Base-by-base conservation (phyloP, 2,888 invertebrate genomes). In the Lymantria monacha region DNA sequence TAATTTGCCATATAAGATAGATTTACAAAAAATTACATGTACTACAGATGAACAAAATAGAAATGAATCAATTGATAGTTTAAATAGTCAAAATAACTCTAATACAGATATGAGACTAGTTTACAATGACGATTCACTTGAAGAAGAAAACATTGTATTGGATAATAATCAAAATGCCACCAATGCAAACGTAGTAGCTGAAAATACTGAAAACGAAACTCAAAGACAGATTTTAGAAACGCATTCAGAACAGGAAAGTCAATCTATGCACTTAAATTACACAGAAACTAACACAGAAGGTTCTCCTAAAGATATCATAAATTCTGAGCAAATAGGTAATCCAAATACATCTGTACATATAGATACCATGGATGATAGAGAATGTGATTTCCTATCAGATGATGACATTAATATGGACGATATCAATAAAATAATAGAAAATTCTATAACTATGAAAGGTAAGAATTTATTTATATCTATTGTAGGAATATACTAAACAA, bases 381-480 rank as follows among this genome's bases (percentile, higher is more conserved):
- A 53, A 22, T 54, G 59, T 33, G 59, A 65, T 8, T 59, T 61
- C n/a, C 85, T 85, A 57, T 81, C 83, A 41, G 85, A 87, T 63
- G 76, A 85, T 68, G 85, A 84, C 61, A 60, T 84, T 33, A 77
- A 85, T 58, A 78, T 84, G 66, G 82, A 81, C 42, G 83, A 89
- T 55, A 83, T 89, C 59, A 86, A 88, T 59, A 74, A 60, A 51
- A 69, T 89, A 9, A 84, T 86, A 54, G 81, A 85, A 77, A 83
- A 80, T 69, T 82, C 84, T 42, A 81, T 83, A 70, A 74, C 81
- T 44, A 63, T 76, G 48, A 72, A 66, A 74, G 76, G 85, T 85
- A 69, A 42, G 51, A 44, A 51, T 30, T 15, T 22, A 44, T 33
- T 13, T 40, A 9, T 42, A 1, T 36, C 3, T 33, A 33, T n/a